These are phyloP conservation scores for Drosophila ogumai DNA, from an alignment of 1,140 invertebrate genomes.

Conservation along the genomic window DNA sequence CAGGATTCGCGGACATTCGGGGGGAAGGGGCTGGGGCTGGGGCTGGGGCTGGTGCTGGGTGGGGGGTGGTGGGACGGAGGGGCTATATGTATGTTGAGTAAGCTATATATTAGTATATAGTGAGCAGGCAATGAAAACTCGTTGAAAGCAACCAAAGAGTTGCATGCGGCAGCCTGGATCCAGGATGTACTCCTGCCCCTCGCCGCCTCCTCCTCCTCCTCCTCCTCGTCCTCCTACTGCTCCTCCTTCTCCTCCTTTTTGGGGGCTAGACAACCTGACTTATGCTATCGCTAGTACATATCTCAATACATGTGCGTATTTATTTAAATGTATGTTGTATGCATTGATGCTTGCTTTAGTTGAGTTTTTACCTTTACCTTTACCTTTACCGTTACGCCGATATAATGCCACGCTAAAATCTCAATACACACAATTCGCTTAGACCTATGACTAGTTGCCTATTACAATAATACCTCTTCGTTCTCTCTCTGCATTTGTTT, in stretches of 20 bases:
- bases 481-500: constrained; percentile 25
- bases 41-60: no score
- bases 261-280: constrained; percentile 52
- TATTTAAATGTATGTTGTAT: constrained; percentile 44
- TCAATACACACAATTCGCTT: constrained; percentile 76
- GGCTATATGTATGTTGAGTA: constrained; percentile 31
- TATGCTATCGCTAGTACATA: constrained; percentile 51
- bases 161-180: constrained; percentile 7
- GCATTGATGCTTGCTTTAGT: constrained; percentile 41
- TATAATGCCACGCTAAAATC: constrained; percentile 71
- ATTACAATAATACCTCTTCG: constrained; percentile 47
- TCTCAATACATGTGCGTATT: constrained; percentile 34
- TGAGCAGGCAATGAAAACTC: constrained; percentile 41
- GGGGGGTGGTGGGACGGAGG: not conserved
- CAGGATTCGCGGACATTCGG: not conserved
- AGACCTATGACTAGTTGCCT: constrained; percentile 73
- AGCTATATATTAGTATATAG: constrained; percentile 37
- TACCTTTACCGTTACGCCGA: constrained; percentile 4
- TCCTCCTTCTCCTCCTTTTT: not conserved
- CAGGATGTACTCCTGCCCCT: not conserved
- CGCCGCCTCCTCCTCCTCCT: not conserved
- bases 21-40: not conserved
- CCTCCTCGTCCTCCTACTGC: not conserved
- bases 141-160: constrained; percentile 33
- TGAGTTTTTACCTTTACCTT: constrained; percentile 30